Evolutionary conservation across 2,888 invertebrate species (phyloP).

Genomic region (Hirtodrosophila confusa): DNA sequence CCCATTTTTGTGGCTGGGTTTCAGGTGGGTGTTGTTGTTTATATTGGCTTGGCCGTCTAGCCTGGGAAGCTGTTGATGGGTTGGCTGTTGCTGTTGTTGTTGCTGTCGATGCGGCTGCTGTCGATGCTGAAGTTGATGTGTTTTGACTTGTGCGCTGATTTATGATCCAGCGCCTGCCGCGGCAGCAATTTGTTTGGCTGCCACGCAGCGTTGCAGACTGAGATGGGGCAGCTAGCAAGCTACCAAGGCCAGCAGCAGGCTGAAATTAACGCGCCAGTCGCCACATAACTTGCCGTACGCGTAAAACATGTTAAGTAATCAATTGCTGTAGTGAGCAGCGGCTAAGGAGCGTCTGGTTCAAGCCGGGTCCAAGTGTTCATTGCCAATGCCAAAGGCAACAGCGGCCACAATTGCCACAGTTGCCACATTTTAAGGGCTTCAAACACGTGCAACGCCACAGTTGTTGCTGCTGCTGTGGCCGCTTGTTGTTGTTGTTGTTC

Average conservation of each 20-base stretch:
- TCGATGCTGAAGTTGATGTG: slow-evolving; percentile 66
- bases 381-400: slow-evolving; percentile 66
- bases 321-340: slow-evolving; percentile 68
- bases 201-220: slow-evolving; percentile 31
- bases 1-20: slow-evolving; percentile 32
- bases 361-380: slow-evolving; percentile 59
- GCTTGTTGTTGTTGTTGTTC: slow-evolving; percentile 20
- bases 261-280: slow-evolving; percentile 76
- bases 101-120: slow-evolving; percentile 42
- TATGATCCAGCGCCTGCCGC: slow-evolving; percentile 71
- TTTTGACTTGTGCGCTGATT: slow-evolving; percentile 75
- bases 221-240: slow-evolving; percentile 18
- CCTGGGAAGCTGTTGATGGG: slow-evolving; percentile 47
- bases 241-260: slow-evolving; percentile 35
- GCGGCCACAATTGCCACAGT: slow-evolving; percentile 31
- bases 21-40: slow-evolving; percentile 43
- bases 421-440: slow-evolving; percentile 66
- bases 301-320: slow-evolving; percentile 82
- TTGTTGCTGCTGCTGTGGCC: slow-evolving; percentile 20
- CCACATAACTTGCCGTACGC: slow-evolving; percentile 77
- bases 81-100: slow-evolving; percentile 5
- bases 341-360: slow-evolving; percentile 23
- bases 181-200: slow-evolving; percentile 73
- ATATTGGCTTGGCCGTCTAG: slow-evolving; percentile 26
- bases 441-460: slow-evolving; percentile 64